phyloP scores from a whole-genome alignment of 2,888 invertebrate genomes.

The Drosophila melanocephala region DNA sequence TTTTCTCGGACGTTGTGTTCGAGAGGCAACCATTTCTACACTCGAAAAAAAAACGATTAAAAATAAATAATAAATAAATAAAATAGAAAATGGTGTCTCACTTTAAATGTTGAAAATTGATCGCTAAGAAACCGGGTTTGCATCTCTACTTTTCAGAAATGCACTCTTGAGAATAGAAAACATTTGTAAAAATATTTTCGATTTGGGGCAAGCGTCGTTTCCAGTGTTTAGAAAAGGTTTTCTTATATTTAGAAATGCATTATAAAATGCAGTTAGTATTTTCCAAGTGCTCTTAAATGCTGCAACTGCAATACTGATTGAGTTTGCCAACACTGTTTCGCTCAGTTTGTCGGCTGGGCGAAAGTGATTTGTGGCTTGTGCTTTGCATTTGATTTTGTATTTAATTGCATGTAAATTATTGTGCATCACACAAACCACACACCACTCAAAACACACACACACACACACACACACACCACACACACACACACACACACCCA shows the following conservation, averaged over 20 bases:
- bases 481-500: not conserved
- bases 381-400: slow-evolving; percentile 55
- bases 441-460: slow-evolving; percentile 19
- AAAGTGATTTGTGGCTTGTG: slow-evolving; percentile 38
- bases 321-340: not conserved
- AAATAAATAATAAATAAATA: not conserved
- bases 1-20: not conserved
- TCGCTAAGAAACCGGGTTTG: not conserved
- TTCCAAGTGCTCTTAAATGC: not conserved
- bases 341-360: not conserved
- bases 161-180: not conserved
- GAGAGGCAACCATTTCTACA: slow-evolving; percentile 8
- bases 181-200: rapidly evolving
- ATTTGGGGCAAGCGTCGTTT: not conserved
- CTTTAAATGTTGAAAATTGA: not conserved
- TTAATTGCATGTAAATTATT: slow-evolving; percentile 76
- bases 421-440: slow-evolving; percentile 41
- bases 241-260: not conserved
- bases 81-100: not conserved
- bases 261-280: not conserved
- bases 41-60: not conserved
- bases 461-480: not conserved
- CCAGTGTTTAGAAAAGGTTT: not conserved
- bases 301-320: not conserved
- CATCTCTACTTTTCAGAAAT: not conserved